Evolutionary conservation across 2,113 vertebrate species (phyloP), one percentile per base, ranked within the genome.

Genomic region (Baryphthengus martii): DNA sequence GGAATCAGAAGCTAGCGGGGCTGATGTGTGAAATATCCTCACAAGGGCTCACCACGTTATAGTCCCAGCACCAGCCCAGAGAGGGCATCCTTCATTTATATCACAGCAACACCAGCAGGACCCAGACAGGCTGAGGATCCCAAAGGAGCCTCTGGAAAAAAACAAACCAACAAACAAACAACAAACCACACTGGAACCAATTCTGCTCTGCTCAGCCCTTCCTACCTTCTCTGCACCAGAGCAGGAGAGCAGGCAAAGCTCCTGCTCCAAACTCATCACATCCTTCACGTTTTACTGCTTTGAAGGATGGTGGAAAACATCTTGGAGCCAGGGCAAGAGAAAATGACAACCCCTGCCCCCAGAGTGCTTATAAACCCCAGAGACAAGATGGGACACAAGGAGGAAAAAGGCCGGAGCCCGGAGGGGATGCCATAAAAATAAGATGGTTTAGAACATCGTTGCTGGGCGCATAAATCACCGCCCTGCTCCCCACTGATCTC

Each of bases 301-400:
- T 12, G 79, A 70, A 45, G 1, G 56, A 83, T 3, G 35, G 76
- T 29, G 0, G 67, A 39, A 83, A 89, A 72, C 75, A 90, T 72
- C 87, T 82, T 6, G 1, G 76, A 89, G 85, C 37, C 67, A 9
- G 79, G 90, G 76, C 25, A 18, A 9, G 85, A 77, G 90, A 28
- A 76, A 74, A 88, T 5, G 0, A 8, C 88, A 39, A 67, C 59
- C 86, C 90, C 94, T 92, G 88, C 95, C 90, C 94, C 76, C 86
- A 45, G 88, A 93, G 68, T 29, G 2, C 83, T n/a, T 58, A 45
- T 4, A 29, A 72, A 74, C 42, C 62, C n/a, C 2, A 35, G 45
- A 85, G 91, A 87, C 94, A 96, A 96, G 96, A 94, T n/a, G 70
- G 13, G 78, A 96, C 96, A 97, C 0, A 91, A 95, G 91, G 84